phyloP scores from a whole-genome alignment of 2,797 vertebrate species.

The Phataginus tetradactyla region DNA sequence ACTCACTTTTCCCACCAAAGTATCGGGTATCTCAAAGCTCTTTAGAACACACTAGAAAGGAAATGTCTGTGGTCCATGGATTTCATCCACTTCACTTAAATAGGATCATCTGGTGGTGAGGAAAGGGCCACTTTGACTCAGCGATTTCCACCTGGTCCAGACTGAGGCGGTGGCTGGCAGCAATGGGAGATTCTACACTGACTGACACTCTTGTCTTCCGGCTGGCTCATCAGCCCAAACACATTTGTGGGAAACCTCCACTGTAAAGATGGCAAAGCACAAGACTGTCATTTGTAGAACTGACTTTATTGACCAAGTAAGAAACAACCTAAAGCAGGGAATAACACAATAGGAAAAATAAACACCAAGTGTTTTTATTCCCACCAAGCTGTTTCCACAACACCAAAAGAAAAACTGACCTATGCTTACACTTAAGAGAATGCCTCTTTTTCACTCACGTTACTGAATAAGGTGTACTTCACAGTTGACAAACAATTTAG shows the following conservation, averaged over 20 bases:
- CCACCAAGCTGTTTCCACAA: not conserved
- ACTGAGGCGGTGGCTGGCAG: not conserved
- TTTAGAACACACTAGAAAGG: not conserved
- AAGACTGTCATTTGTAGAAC: not conserved
- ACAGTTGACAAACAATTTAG: not conserved
- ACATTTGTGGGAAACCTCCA: not conserved
- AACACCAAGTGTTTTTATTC: not conserved
- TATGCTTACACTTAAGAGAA: not conserved
- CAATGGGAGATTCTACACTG: not conserved
- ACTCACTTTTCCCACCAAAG: not conserved
- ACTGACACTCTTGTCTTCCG: not conserved
- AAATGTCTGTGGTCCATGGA: conserved; percentile 12
- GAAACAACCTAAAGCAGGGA: not conserved
- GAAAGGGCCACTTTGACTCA: not conserved
- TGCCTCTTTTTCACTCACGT: not conserved
- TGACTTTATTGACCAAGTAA: not conserved
- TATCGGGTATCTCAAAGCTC: conserved; percentile 47
- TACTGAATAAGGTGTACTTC: not conserved
- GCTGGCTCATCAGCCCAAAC: not conserved
- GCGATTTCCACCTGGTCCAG: not conserved
- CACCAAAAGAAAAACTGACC: not conserved
- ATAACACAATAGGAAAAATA: not conserved
- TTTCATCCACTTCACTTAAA: conserved; percentile 17
- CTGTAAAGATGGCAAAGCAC: not conserved
- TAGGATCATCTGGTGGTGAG: not conserved